Evolutionary conservation across 2,797 vertebrate species (phyloP).

Genomic region (Phataginus tetradactyla): DNA sequence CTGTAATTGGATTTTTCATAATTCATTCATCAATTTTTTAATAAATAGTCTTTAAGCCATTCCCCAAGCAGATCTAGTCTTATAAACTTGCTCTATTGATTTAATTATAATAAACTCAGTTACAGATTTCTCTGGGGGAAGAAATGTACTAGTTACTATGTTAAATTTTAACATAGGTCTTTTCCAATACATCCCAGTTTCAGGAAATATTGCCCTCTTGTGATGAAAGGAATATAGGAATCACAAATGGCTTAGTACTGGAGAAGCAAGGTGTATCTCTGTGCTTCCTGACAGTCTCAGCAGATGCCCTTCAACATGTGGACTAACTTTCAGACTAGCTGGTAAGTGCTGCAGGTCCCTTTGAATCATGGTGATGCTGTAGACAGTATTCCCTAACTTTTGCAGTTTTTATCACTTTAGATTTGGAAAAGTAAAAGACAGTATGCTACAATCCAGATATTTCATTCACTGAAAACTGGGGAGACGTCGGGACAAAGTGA

Average conservation of each 20-base stretch:
- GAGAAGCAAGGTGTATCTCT: neutral
- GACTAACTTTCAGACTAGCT: neutral
- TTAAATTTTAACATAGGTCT: neutral
- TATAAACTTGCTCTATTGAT: neutral
- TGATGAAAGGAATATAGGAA: neutral
- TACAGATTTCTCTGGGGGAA: neutral
- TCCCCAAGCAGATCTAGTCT: neutral
- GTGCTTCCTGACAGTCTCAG: neutral
- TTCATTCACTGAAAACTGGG: neutral
- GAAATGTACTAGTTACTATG: neutral
- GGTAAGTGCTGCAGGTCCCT: neutral
- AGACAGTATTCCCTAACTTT: neutral
- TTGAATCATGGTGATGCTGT: neutral
- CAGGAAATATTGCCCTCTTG: neutral
- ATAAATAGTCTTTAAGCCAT: neutral
- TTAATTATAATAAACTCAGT: neutral
- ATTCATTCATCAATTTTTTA: neutral
- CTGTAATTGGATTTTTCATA: neutral
- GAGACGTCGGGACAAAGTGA: neutral
- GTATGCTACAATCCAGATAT: neutral
- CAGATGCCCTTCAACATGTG: neutral
- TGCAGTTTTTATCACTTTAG: neutral
- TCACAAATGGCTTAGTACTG: neutral
- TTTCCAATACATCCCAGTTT: neutral
- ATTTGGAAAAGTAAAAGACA: neutral